Base-by-base conservation (phyloP, 2,113 vertebrate genomes). In the Corythaeola cristata region DNA sequence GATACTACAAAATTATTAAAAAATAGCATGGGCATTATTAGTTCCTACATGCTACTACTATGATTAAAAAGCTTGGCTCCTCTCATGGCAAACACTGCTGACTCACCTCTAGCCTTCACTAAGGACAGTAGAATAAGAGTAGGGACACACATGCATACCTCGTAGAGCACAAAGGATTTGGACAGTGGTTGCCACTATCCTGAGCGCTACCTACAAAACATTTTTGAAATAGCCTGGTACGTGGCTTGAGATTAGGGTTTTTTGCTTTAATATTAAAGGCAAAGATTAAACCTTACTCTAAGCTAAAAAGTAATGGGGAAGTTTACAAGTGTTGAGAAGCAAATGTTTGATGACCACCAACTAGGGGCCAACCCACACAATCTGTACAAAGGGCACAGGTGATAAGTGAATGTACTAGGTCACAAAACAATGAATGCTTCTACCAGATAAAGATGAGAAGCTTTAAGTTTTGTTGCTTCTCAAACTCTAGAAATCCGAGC, bases 181-280 rank as follows among this genome's bases (percentile, higher is more conserved):
- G 63, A 39, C 24, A 53, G 23, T 5, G 16, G 18, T 5, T 50
- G 37, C 23, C 32, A 64, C 23, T 30, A 12, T 14, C 37, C 23
- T 6, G 8, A 60, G 32, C 2, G 3, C n/a, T 53, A 23, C 32
- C 53, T 49, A 39, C 11, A 18, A 12, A 19, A 19, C 15, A 11
- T 9, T 7, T 53, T 44, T 27, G 30, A 3, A 83, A 56, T 50
- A 68, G 23, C 12, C 66, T 35, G 27, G 18, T 45, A 45, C 3
- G 1, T 2, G 8, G 39, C 12, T 56, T 39, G 19, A 33, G 69
- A 39, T 2, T 30, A 6, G 7, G 9, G 2, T 9, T n/a, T 58
- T 26, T 45, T 44, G 8, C 44, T 76, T 62, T 49, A 12, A 68
- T 14, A 35, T 3, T 8, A 22, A 77, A 69, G 30, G 75, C 20